These are phyloP conservation scores for Acanthococcus lagerstroemiae DNA, from an alignment of 2,888 invertebrate species.

Conservation along the genomic window DNA sequence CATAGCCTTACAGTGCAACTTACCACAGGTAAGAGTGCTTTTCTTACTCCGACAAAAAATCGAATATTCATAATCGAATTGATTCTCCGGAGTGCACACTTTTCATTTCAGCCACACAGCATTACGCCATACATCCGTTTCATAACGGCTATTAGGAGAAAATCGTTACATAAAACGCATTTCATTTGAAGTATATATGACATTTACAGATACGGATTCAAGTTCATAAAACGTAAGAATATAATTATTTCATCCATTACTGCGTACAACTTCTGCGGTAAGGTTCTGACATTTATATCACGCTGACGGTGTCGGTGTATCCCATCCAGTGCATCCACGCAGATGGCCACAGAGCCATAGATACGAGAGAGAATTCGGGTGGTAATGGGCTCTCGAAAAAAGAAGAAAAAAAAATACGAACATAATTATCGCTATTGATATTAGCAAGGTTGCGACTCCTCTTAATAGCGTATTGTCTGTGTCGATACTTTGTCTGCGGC, in stretches of 20 bases:
- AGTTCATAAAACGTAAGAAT: neutral
- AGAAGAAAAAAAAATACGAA: neutral
- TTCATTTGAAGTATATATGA: neutral
- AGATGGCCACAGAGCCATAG: too few relatives aligned
- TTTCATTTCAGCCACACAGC: too few relatives aligned
- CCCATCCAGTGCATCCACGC: too few relatives aligned
- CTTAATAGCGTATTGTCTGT: neutral
- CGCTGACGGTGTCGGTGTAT: too few relatives aligned
- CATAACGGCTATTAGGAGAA: too few relatives aligned
- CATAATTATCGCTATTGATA: neutral
- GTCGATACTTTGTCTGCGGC: neutral
- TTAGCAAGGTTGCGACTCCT: neutral
- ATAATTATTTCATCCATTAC: neutral
- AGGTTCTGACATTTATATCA: neutral
- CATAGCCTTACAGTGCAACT: too few relatives aligned
- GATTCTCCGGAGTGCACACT: too few relatives aligned
- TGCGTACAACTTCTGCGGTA: neutral
- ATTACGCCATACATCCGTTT: too few relatives aligned
- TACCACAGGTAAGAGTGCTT: too few relatives aligned
- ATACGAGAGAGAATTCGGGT: too few relatives aligned
- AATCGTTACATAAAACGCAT: neutral
- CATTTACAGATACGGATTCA: constrained; percentile 1
- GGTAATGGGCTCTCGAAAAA: neutral
- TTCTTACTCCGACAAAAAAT: too few relatives aligned
- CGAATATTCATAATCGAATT: too few relatives aligned